Evolutionary conservation across 2,888 invertebrate genomes (phyloP).

Genomic region (Sinelater perroti): DNA sequence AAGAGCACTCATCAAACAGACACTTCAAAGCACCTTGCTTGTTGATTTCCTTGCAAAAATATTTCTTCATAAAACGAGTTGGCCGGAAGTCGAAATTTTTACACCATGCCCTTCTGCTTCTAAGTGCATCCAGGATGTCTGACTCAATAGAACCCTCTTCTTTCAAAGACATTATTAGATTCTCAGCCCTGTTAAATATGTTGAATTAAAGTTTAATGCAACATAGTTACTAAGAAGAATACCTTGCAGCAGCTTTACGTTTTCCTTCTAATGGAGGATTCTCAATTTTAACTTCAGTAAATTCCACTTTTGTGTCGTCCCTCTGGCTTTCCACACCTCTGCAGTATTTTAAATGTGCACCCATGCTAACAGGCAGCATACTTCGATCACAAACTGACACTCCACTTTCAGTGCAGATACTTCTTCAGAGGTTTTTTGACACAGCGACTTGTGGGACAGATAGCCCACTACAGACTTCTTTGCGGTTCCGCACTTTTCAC

Average conservation of each 20-base stretch:
- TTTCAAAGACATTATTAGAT: conserved; percentile 18
- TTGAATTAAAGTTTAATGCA: no score
- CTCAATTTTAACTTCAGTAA: no score
- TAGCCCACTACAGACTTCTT: conserved; percentile 64
- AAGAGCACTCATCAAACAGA: conserved; percentile 53
- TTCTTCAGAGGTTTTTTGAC: conserved; percentile 38
- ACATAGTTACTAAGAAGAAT: conserved; percentile 28
- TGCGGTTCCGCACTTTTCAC: conserved; percentile 63
- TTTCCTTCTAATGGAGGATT: conserved; percentile 37
- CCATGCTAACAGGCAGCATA: conserved; percentile 34
- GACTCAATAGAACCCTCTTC: not conserved
- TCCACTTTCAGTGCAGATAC: conserved; percentile 33
- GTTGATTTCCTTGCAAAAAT: conserved; percentile 47
- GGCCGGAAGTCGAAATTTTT: conserved; percentile 33
- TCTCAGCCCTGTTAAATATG: conserved; percentile 31
- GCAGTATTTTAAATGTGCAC: conserved; percentile 32
- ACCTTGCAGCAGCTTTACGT: conserved; percentile 62
- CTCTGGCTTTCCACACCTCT: not conserved
- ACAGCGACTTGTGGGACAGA: conserved; percentile 60
- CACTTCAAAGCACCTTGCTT: conserved; percentile 51
- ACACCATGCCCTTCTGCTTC: no score
- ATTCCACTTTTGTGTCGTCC: not conserved
- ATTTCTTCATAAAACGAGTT: conserved; percentile 17
- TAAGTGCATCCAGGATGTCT: no score
- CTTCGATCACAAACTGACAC: conserved; percentile 37